Evolutionary conservation across 2,797 vertebrate genomes (phyloP), one percentile per base, ranked within the genome.

Genomic region (Danio albolineatus): DNA sequence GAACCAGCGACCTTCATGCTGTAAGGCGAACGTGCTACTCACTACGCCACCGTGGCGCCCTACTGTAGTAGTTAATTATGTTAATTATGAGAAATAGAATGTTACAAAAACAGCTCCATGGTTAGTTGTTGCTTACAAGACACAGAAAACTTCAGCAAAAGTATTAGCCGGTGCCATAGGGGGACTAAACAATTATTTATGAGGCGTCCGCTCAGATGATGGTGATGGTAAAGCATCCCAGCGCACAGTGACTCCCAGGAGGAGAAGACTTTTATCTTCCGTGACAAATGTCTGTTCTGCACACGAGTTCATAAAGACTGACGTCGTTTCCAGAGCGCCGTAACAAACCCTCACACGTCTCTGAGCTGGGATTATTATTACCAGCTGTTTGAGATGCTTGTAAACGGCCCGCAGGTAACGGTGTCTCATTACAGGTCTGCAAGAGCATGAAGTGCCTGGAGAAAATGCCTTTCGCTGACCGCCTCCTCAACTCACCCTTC

Each of bases 381-480:
- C 49, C 74, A 76, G 38, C 49, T 76, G 74, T 66, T 14, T 76
- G 61, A 76, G 49, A 65, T 66, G 74, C 74, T 76, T 76, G 74
- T 76, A 66, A 76, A 66, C 10, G 7, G 17, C 28, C 49, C 54
- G 49, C 14, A 54, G 38, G 14, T 76, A 65, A 44, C 38, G 4
- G 9, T 17, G 28, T 66, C 67, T 56, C 62, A 56, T 76, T 76
- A 76, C 61, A 39, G 8, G 4, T 43, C 44, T 36, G 17, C 60
- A 76, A 48, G 41, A 43, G 48, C 36, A 21, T 28, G 38, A 13
- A 56, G 38, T 16, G 38, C 51, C 67, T 41, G 10, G 54, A 39
- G 67, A 56, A n/a, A 76, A 28, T 28, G 28, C 28, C 28, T 28
- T 28, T 43, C 17, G 0, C 66, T 39, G 57, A 4, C 21, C 9